Percentiles rank a stretch among this genome's conserved stretches.
Evolutionary conservation across 2,888 invertebrate genomes (phyloP).

Genomic region (Plagiodera versicolora): DNA sequence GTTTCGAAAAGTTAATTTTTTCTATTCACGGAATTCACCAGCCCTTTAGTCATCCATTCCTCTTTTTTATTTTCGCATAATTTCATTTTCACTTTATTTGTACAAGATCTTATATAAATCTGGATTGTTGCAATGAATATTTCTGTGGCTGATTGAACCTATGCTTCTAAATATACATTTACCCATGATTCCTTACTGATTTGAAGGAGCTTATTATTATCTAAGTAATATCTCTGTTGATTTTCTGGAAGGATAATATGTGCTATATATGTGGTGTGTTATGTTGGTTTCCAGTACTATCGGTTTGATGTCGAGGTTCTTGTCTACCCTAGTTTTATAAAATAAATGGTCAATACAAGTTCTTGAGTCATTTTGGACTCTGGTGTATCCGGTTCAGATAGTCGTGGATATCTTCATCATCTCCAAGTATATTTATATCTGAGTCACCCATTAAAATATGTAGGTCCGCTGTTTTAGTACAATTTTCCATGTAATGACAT

Average conservation of each 20-base stretch:
- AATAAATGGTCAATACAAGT: background rate
- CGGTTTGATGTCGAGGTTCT: background rate
- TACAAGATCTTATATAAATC: background rate
- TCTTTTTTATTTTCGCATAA: background rate
- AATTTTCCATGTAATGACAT: background rate
- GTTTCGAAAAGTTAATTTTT: background rate
- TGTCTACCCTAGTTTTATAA: background rate
- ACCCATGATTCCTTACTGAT: background rate
- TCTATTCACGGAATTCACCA: background rate
- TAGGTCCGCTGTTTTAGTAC: background rate
- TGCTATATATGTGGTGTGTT: background rate
- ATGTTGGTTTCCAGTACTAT: background rate
- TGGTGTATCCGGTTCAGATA: background rate
- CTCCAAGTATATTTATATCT: background rate
- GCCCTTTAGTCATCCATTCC: background rate
- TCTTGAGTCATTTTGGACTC: background rate
- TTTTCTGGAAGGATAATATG: background rate
- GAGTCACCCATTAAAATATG: background rate
- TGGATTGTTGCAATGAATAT: background rate
- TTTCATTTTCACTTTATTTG: background rate
- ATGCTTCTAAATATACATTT: background rate
- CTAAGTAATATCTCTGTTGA: background rate
- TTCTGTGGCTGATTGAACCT: background rate
- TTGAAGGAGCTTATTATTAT: background rate
- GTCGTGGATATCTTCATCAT: background rate